Percentiles rank a stretch among this genome's conserved stretches.
phyloP scores from a whole-genome alignment of 2,113 vertebrate genomes.

The Hypocryptadius cinnamomeus region DNA sequence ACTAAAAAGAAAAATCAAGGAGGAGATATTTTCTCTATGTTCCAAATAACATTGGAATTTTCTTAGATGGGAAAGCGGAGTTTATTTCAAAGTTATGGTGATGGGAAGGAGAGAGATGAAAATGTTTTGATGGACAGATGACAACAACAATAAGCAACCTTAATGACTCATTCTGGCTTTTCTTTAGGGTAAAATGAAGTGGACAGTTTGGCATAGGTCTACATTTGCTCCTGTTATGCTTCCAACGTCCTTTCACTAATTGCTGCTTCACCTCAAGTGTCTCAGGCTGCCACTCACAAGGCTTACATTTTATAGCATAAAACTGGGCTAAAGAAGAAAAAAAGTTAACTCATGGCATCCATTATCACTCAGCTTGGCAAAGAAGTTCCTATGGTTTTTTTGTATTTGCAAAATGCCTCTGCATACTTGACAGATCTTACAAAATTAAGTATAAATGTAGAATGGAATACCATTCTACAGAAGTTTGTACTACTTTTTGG shows the following conservation, averaged over 20 bases:
- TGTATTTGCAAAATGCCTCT: not conserved
- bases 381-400: not conserved
- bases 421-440: not conserved
- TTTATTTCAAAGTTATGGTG: not conserved
- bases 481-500: not conserved
- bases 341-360: not conserved
- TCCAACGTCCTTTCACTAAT: not conserved
- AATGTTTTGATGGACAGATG: not conserved
- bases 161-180: not conserved
- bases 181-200: not conserved
- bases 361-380: not conserved
- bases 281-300: not conserved
- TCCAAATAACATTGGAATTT: not conserved
- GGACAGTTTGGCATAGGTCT: not conserved
- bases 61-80: not conserved
- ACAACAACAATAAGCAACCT: not conserved
- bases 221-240: not conserved
- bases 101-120: not conserved
- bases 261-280: not conserved
- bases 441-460: not conserved
- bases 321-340: not conserved
- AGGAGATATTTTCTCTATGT: not conserved
- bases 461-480: not conserved
- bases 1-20: not conserved
- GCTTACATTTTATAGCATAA: not conserved